These are phyloP conservation scores for Urocynchramus pylzowi DNA, from an alignment of 2,113 vertebrate genomes.

Conservation along the genomic window DNA sequence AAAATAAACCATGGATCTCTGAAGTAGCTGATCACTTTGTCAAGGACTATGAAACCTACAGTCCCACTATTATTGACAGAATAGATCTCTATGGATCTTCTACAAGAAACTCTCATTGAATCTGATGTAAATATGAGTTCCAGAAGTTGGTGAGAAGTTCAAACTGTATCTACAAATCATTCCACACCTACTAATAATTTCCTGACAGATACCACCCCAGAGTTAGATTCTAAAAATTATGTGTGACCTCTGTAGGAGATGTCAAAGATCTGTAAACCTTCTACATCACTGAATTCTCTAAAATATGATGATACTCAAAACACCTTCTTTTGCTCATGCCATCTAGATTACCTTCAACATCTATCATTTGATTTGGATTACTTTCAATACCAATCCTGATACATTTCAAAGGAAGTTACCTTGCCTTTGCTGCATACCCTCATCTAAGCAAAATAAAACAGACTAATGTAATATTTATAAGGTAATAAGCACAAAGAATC, in stretches of 20 bases:
- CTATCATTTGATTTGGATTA: not conserved
- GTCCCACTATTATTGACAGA: not conserved
- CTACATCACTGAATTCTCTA: not conserved
- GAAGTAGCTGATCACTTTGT: not conserved
- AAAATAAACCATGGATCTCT: not conserved
- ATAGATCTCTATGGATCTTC: not conserved
- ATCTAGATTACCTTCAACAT: not conserved
- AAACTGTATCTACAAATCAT: not conserved
- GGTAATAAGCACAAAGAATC: not conserved
- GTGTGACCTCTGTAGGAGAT: not conserved
- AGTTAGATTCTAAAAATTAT: not conserved
- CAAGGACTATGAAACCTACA: not conserved
- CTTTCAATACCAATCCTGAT: not conserved
- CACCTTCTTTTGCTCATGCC: not conserved
- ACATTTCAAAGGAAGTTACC: not conserved
- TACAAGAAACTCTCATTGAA: fast-evolving
- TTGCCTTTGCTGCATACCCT: not conserved
- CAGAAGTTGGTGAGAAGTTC: not conserved
- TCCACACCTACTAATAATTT: not conserved
- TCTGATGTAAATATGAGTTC: not conserved
- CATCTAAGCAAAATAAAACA: not conserved
- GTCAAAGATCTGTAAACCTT: not conserved
- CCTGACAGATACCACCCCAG: not conserved
- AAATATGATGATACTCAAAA: not conserved
- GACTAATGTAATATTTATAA: not conserved